Evolutionary conservation across 2,797 vertebrate genomes (phyloP), one percentile per base, ranked within the genome.

Genomic region (Sternarchorhynchus goeldii): DNA sequence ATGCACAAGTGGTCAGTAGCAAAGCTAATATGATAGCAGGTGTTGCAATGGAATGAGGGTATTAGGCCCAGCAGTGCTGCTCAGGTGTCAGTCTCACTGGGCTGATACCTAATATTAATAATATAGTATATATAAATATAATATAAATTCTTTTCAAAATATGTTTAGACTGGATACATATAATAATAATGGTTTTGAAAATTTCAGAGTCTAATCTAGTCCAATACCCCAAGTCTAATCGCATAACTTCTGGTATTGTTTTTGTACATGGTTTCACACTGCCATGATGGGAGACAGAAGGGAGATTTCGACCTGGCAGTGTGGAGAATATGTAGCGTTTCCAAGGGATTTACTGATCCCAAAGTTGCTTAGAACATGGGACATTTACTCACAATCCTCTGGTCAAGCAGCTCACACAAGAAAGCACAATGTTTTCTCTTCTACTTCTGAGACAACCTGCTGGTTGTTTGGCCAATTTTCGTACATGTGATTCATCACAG

Each of bases 81-180:
- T 36, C 4, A 36, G 34, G 34, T 36, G 34, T 36, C 57, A 87
- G 77, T 73, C 84, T 82, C 32, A 87, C 65, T 0, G 85, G 82
- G 41, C 39, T 41, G 39, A 41, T 8, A 41, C 39, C 39, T 41
- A 8, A 5, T 8, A 8, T 8, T 8, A 45, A 8, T 36, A 36
- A 36, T 45, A 8, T 45, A n/a, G n/a, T n/a, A n/a, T n/a, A n/a
- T n/a, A n/a, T n/a, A n/a, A n/a, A n/a, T 25, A 25, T 25, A 25
- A 25, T 25, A 25, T 25, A 25, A 25, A 25, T 68, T 50, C 1
- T 12, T 50, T 68, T 25, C 14, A 29, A 55, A 53, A 55, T 5
- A 55, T 32, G 31, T 69, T 17, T 32, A 16, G 5, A 56, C 6
- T 70, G 29, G 50, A 34, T 34, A 56, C 45, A 50, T 36, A 36